These are phyloP conservation scores for Cyrtonyx montezumae DNA, from an alignment of 2,113 vertebrate species.

Conservation along the genomic window DNA sequence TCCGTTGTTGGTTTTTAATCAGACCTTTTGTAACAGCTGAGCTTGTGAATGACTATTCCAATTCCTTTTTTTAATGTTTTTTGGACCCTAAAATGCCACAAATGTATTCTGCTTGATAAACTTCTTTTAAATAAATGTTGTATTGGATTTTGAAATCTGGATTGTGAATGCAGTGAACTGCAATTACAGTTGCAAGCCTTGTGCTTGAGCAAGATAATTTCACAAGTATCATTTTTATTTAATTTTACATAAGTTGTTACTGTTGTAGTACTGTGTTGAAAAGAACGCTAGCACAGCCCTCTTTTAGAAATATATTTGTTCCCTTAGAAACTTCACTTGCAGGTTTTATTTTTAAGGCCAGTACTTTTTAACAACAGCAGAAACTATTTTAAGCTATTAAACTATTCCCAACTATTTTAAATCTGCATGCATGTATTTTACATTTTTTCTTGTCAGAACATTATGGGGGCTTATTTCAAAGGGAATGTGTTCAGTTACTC, in stretches of 20 bases:
- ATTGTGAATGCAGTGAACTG: neutral
- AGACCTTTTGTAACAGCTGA: neutral
- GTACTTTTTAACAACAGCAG: neutral
- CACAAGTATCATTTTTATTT: slow-evolving; percentile 9
- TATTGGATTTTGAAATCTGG: neutral
- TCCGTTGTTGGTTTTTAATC: neutral
- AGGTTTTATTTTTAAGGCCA: neutral
- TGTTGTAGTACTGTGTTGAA: neutral
- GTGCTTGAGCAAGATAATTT: neutral
- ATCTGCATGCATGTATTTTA: neutral
- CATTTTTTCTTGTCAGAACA: neutral
- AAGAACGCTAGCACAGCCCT: neutral
- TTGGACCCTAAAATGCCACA: neutral
- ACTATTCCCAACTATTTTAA: neutral
- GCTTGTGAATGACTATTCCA: neutral
- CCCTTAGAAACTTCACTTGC: neutral
- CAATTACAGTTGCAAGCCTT: neutral
- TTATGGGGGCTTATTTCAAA: neutral
- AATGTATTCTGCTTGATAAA: neutral
- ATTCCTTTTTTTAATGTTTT: neutral
- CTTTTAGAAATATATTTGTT: neutral
- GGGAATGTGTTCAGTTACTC: neutral
- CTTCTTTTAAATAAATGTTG: neutral
- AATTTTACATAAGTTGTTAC: neutral
- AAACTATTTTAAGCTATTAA: too few species aligned